phyloP scores from a whole-genome alignment of 2,113 vertebrate genomes.

The Rousettus leschenaultii region DNA sequence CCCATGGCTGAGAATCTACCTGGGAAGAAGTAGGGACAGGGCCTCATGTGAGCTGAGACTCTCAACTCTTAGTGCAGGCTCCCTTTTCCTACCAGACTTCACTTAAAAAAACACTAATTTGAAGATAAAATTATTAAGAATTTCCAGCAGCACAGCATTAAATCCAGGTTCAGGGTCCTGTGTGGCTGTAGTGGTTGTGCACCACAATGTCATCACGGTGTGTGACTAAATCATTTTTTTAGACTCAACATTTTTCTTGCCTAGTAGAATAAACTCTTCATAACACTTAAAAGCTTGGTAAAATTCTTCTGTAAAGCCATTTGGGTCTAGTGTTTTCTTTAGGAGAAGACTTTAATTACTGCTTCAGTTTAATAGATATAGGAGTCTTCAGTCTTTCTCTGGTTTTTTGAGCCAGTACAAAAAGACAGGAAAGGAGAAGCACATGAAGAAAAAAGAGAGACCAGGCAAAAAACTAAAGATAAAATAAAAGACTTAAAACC shows the following conservation, averaged over 20 bases:
- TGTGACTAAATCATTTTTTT: not conserved
- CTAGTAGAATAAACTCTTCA: not conserved
- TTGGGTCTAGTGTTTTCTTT: not conserved
- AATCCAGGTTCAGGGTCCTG: no score
- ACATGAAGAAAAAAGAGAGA: not conserved
- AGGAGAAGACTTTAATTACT: not conserved
- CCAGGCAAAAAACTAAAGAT: not conserved
- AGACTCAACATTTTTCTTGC: not conserved
- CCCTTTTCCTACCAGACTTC: no score
- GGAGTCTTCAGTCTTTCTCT: not conserved
- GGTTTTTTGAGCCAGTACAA: not conserved
- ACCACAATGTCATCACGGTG: no score
- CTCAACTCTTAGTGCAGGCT: no score
- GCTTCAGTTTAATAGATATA: not conserved
- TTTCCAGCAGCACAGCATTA: no score
- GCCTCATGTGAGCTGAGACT: no score
- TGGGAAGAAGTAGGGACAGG: no score
- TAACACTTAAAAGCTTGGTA: not conserved
- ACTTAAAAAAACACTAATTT: no score
- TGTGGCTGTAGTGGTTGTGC: no score
- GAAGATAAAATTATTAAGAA: no score
- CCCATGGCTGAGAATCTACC: no score
- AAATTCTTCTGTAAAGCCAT: not conserved
- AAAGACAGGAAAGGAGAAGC: not conserved
- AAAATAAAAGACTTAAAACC: not conserved